phyloP scores from a whole-genome alignment of 2,888 invertebrate genomes.

The Agrochola circellaris region DNA sequence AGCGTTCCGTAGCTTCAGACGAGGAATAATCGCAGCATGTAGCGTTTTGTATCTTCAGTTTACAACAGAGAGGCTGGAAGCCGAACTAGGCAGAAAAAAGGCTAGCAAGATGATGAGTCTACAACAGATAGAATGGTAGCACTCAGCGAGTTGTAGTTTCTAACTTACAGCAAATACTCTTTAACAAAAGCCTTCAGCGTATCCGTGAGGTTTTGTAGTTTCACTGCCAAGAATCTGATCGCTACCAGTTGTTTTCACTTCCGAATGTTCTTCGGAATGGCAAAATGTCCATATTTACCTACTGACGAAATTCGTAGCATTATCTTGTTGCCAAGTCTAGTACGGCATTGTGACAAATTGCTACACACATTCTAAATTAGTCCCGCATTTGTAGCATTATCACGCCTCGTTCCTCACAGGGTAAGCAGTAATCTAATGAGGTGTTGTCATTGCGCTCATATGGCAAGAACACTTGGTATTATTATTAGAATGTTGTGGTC shows the following conservation, averaged over 20 bases:
- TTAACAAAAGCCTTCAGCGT: background rate
- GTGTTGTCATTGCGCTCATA: background rate
- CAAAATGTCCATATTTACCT: slow-evolving; percentile 21
- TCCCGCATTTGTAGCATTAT: slow-evolving; percentile 26
- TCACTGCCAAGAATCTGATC: background rate
- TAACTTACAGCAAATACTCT: background rate
- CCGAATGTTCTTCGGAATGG: background rate
- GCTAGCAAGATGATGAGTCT: background rate
- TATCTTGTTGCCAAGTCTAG: slow-evolving; percentile 42
- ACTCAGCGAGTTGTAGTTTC: background rate
- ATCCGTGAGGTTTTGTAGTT: background rate
- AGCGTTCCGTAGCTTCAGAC: background rate
- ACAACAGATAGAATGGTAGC: background rate
- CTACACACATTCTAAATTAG: slow-evolving; percentile 46
- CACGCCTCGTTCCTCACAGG: slow-evolving; percentile 9
- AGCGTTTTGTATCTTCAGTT: background rate
- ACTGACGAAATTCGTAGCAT: slow-evolving; percentile 27
- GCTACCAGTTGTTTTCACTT: background rate
- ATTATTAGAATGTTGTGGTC: background rate
- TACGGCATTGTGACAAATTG: slow-evolving; percentile 41
- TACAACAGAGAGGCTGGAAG: background rate
- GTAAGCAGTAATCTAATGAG: slow-evolving; percentile 14
- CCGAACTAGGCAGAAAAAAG: no score
- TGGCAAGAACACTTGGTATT: slow-evolving; percentile 17
- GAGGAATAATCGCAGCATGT: background rate